Evolutionary conservation across 2,113 vertebrate genomes (phyloP).

Genomic region (Paedocypris sp.): DNA sequence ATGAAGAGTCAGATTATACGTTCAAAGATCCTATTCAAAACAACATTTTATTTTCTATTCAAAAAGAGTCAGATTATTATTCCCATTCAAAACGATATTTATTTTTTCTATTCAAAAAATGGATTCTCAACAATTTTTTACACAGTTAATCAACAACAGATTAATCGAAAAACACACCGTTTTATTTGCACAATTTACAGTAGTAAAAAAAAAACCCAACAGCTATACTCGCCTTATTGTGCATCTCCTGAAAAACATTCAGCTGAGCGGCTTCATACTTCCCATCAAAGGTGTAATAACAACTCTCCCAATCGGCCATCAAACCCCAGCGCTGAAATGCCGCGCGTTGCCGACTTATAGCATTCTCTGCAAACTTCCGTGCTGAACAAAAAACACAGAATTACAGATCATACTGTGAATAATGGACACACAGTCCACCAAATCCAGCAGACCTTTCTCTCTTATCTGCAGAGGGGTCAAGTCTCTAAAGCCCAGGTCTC

Average conservation of each 20-base stretch:
- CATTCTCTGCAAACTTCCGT: constrained; percentile 75
- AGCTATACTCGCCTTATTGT: constrained; percentile 75
- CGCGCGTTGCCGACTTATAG: constrained; percentile 75
- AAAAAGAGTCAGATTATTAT: too few relatives aligned
- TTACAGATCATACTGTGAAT: background rate
- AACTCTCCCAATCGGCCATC: constrained; percentile 91
- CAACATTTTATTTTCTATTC: too few relatives aligned
- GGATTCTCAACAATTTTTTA: too few relatives aligned
- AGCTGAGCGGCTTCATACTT: constrained; percentile 85
- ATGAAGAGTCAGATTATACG: background rate
- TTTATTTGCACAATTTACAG: too few relatives aligned
- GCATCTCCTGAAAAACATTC: constrained; percentile 81
- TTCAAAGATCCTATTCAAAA: too few relatives aligned
- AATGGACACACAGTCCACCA: too few relatives aligned
- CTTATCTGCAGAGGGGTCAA: constrained; percentile 80
- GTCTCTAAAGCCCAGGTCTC: constrained; percentile 61
- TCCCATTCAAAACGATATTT: too few relatives aligned
- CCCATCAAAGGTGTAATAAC: constrained; percentile 78
- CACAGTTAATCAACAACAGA: too few relatives aligned
- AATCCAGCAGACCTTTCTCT: constrained; percentile 69
- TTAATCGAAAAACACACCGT: too few relatives aligned
- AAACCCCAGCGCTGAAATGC: constrained; percentile 92
- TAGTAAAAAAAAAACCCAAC: too few relatives aligned
- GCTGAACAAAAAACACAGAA: constrained; percentile 54
- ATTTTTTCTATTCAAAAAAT: too few relatives aligned